phyloP scores from a whole-genome alignment of 2,888 invertebrate genomes.

The Drosophila prostipennis region DNA sequence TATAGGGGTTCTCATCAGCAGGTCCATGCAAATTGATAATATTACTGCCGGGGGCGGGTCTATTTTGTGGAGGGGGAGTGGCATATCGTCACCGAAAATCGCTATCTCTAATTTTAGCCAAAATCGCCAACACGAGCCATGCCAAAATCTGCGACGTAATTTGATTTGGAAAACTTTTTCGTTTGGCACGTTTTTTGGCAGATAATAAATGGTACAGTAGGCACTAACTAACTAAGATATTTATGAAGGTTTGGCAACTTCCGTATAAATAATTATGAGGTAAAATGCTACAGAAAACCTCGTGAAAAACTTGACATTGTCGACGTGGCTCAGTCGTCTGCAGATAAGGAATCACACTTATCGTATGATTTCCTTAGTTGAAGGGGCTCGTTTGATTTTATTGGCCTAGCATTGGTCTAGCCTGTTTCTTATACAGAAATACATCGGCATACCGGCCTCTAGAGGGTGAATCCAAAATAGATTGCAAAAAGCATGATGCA shows the following conservation, averaged over 20 bases:
- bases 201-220: constrained; percentile 45
- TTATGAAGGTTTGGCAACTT: background rate
- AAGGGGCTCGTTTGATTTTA: constrained; percentile 6
- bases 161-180: constrained; percentile 41
- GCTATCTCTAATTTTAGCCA: constrained; percentile 59
- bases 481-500: background rate
- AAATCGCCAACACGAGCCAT: constrained; percentile 44
- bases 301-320: constrained; percentile 3
- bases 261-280: background rate
- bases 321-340: constrained; percentile 15
- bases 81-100: constrained; percentile 17
- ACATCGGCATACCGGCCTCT: background rate
- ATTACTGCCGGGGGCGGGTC: background rate
- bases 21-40: constrained; percentile 24
- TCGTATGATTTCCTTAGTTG: constrained; percentile 17
- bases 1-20: constrained; percentile 35
- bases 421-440: background rate
- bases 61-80: background rate
- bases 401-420: background rate
- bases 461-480: constrained; percentile 7
- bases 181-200: constrained; percentile 38
- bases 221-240: background rate
- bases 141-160: constrained; percentile 48
- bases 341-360: constrained; percentile 27
- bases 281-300: background rate